A percentile compares a stretch with the other conserved stretches of the same genome.
These are phyloP conservation scores for Brachionichthys hirsutus DNA, from an alignment of 2,113 vertebrate genomes.

Conservation along the genomic window DNA sequence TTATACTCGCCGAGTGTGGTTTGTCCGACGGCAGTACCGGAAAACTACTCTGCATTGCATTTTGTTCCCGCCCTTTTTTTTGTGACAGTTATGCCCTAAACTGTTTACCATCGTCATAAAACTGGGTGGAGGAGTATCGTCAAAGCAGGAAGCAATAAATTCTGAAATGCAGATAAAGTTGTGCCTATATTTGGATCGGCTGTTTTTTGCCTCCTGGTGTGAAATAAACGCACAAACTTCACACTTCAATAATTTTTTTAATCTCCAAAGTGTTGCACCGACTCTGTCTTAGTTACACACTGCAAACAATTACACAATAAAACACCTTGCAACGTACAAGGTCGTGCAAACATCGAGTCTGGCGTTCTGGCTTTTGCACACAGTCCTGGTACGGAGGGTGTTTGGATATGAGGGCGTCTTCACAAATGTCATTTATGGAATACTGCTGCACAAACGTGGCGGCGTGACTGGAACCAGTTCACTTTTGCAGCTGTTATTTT, in stretches of 20 bases:
- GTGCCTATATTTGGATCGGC: too few relatives aligned
- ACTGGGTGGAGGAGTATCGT: too few relatives aligned
- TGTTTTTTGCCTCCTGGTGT: too few relatives aligned
- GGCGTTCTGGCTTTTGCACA: slow-evolving; percentile 41
- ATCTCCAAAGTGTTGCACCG: slow-evolving; percentile 59
- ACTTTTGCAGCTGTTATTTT: neutral
- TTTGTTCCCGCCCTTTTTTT: too few relatives aligned
- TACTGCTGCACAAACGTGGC: slow-evolving; percentile 45
- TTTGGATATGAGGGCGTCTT: slow-evolving; percentile 30
- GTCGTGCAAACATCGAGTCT: slow-evolving; percentile 71
- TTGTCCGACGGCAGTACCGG: too few relatives aligned
- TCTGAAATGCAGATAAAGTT: too few relatives aligned
- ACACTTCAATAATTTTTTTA: slow-evolving; percentile 65
- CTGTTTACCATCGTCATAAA: too few relatives aligned
- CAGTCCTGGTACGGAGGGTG: slow-evolving; percentile 37
- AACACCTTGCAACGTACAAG: slow-evolving; percentile 63
- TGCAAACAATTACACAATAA: slow-evolving; percentile 66
- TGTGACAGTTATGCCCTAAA: too few relatives aligned
- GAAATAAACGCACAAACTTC: neutral
- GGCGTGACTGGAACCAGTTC: neutral
- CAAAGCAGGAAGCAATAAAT: too few relatives aligned
- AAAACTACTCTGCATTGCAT: too few relatives aligned
- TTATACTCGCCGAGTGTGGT: too few relatives aligned
- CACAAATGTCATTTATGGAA: slow-evolving; percentile 31
- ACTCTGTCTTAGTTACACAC: slow-evolving; percentile 68